Evolutionary conservation across 2,797 vertebrate genomes (phyloP).

Genomic region (Sandelia bainsii): DNA sequence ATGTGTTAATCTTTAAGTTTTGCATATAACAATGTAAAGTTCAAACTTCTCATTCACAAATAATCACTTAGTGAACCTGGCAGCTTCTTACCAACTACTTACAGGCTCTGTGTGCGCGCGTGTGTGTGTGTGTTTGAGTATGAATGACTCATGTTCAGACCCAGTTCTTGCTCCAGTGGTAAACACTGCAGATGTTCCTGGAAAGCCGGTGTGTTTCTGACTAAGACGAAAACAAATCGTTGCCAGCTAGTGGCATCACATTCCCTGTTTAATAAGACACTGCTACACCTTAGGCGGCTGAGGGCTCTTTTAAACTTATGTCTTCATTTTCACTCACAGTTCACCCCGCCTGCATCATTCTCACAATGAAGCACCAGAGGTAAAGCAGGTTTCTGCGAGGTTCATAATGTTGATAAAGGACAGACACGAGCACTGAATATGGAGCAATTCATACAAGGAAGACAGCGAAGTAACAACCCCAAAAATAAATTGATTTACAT

Average conservation of each 20-base stretch:
- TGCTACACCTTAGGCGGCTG: conserved; percentile 34
- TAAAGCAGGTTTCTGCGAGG: background rate
- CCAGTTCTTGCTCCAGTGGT: conserved; percentile 27
- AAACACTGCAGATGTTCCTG: conserved; percentile 64
- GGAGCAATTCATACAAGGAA: background rate
- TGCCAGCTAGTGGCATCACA: conserved; percentile 46
- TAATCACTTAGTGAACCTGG: conserved; percentile 40
- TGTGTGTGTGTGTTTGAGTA: conserved; percentile 23
- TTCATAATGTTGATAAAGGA: background rate
- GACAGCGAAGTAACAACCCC: background rate
- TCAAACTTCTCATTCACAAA: conserved; percentile 68
- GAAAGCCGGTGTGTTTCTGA: conserved; percentile 50
- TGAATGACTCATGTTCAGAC: conserved; percentile 48
- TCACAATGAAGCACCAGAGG: background rate
- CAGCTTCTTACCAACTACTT: conserved; percentile 41
- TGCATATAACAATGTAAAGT: conserved; percentile 40
- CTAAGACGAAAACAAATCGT: conserved; percentile 50
- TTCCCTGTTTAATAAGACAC: conserved; percentile 33
- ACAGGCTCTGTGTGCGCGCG: conserved; percentile 14
- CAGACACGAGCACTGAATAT: background rate
- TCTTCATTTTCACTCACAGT: conserved; percentile 15
- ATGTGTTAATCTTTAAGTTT: conserved; percentile 39
- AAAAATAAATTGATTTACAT: background rate
- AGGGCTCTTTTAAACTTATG: conserved; percentile 10
- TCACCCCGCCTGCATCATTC: background rate